Evolutionary conservation across 30 jellyfish, hydroid and myxozoan species (phyloP).

Genomic region (Hydractinia echinata): DNA sequence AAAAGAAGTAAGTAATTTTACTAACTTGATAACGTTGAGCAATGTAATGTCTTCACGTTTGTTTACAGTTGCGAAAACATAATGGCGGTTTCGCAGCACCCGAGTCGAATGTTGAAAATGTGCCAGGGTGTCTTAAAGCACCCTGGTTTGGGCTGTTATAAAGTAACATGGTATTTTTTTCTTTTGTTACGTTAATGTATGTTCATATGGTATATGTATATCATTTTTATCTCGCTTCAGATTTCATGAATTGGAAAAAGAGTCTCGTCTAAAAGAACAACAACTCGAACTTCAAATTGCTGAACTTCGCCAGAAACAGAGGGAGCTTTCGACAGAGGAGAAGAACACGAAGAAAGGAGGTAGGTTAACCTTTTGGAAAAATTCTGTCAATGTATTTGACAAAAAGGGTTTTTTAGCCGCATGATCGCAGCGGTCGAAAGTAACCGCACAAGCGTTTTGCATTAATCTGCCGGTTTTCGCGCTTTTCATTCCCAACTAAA

Average conservation of each 20-base stretch:
- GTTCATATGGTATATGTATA: neutral
- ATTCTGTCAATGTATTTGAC: too few relatives aligned
- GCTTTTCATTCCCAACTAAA: too few relatives aligned
- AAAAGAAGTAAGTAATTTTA: too few relatives aligned
- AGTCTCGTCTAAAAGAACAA: neutral
- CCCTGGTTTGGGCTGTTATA: neutral
- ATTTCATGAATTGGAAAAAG: slow-evolving; percentile 19
- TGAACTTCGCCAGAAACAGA: slow-evolving; percentile 11
- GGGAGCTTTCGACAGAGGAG: neutral
- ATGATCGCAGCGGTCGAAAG: too few relatives aligned
- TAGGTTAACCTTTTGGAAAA: neutral
- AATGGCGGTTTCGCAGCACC: too few relatives aligned
- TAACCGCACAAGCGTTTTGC: too few relatives aligned
- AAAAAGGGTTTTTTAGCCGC: too few relatives aligned
- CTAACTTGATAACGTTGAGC: too few relatives aligned
- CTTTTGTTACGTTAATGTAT: neutral
- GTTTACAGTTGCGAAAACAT: too few relatives aligned
- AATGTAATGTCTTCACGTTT: too few relatives aligned
- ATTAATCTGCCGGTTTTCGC: too few relatives aligned
- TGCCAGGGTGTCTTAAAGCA: neutral
- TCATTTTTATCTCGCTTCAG: neutral
- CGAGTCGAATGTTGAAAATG: too few relatives aligned
- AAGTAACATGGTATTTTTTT: neutral
- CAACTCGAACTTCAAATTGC: slow-evolving; percentile 5
- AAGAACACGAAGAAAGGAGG: slow-evolving; percentile 1